Evolutionary conservation across 2,888 invertebrate genomes (phyloP).

Genomic region (Neoitamus cyanurus): DNA sequence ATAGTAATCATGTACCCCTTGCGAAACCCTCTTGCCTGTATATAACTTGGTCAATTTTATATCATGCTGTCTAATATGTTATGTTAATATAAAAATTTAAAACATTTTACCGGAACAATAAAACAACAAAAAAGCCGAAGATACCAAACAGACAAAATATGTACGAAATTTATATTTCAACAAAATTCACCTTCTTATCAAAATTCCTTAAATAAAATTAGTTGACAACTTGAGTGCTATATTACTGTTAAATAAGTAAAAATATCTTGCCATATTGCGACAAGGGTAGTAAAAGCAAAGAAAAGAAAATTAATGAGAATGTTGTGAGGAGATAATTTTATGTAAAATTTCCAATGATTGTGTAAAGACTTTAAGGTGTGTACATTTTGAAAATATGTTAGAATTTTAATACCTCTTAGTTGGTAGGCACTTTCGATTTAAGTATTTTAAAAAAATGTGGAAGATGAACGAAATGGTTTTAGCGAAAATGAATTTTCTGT

Average conservation of each 20-base stretch:
- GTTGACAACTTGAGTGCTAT: constrained; percentile 25
- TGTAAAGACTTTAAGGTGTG: not conserved
- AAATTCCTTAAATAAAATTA: not conserved
- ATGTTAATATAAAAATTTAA: no score
- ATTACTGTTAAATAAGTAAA: constrained; percentile 27
- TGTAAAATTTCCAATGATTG: constrained; percentile 10
- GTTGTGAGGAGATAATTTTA: not conserved
- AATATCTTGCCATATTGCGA: constrained; percentile 27
- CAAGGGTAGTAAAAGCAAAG: not conserved
- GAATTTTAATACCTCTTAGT: constrained; percentile 35
- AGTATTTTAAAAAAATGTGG: not conserved
- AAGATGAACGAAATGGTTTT: not conserved
- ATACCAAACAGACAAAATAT: not conserved
- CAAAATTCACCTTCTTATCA: not conserved
- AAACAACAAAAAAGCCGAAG: not conserved
- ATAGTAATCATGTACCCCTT: no score
- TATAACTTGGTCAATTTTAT: no score
- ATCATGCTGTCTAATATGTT: no score
- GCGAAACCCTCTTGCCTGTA: no score
- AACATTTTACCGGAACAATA: no score
- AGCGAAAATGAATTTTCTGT: not conserved
- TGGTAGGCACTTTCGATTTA: not conserved
- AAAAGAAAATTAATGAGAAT: not conserved
- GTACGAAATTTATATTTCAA: not conserved
- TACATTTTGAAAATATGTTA: constrained; percentile 27